These are phyloP conservation scores for Epinephelus cyanopodus DNA, from an alignment of 2,113 vertebrate species.

Conservation along the genomic window DNA sequence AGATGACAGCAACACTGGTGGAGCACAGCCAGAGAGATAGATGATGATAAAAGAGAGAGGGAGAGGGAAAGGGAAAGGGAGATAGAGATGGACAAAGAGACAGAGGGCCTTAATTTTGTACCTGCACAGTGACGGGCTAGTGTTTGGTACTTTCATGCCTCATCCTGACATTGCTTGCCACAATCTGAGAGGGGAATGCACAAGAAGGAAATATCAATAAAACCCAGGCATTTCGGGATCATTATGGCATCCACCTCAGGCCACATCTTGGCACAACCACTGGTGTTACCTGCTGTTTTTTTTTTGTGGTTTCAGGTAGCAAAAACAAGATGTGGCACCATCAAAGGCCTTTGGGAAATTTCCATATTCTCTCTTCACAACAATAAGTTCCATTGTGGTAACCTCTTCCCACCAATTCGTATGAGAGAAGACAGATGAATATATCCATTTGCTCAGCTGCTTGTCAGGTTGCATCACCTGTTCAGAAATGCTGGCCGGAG, in stretches of 20 bases:
- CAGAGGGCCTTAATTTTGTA: slow-evolving; percentile 20
- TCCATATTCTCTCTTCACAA: slow-evolving; percentile 5
- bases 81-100: not conserved
- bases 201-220: slow-evolving; percentile 6
- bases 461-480: slow-evolving; percentile 11
- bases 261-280: slow-evolving; percentile 6
- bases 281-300: not conserved
- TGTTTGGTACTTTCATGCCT: slow-evolving; percentile 15
- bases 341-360: not conserved
- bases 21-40: slow-evolving; percentile 50
- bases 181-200: not conserved
- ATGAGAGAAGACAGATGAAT: slow-evolving; percentile 14
- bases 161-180: slow-evolving; percentile 14
- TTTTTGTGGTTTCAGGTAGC: not conserved
- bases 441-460: not conserved
- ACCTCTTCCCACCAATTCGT: not conserved
- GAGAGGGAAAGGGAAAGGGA: not conserved
- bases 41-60: slow-evolving; percentile 39
- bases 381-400: not conserved
- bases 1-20: slow-evolving; percentile 71
- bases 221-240: slow-evolving; percentile 1
- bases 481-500: slow-evolving; percentile 10
- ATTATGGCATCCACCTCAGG: slow-evolving; percentile 5
- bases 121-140: not conserved
- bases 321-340: slow-evolving; percentile 1